Percentiles rank a stretch among this genome's conserved stretches.
Evolutionary conservation across 2,797 vertebrate species (phyloP).

Genomic region (Pseudocheirus occidentalis): DNA sequence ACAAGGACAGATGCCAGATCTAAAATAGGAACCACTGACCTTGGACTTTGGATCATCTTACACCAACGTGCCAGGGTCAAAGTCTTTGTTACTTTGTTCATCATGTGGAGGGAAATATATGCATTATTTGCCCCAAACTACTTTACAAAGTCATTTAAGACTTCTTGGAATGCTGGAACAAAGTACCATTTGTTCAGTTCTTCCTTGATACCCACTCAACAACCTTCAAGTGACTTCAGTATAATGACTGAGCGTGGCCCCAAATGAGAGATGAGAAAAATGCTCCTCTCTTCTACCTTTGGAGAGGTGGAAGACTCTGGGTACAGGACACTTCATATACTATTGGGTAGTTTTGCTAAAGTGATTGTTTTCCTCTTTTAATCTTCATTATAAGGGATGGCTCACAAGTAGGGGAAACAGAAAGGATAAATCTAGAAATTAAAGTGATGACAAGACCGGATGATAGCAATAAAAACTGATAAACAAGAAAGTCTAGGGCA

Average conservation of each 20-base stretch:
- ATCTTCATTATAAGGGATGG: background rate
- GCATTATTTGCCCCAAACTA: background rate
- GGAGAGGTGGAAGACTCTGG: background rate
- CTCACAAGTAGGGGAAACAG: background rate
- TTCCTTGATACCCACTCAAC: background rate
- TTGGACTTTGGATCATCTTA: background rate
- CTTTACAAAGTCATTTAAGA: background rate
- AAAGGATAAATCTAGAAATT: background rate
- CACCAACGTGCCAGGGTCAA: background rate
- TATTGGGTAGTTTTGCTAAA: background rate
- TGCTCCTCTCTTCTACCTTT: background rate
- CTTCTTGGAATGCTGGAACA: background rate
- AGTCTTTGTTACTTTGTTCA: background rate
- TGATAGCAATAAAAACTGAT: background rate
- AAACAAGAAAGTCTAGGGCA: background rate
- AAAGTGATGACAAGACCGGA: background rate
- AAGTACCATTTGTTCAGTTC: background rate
- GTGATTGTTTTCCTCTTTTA: background rate
- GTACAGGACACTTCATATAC: background rate
- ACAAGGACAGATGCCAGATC: background rate
- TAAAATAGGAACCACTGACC: background rate
- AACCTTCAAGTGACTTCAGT: background rate
- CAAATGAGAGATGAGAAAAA: background rate
- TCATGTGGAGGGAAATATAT: accelerated
- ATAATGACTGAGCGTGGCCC: background rate